phyloP scores from a whole-genome alignment of 1,140 invertebrate genomes.

The Psilanteris sp. region DNA sequence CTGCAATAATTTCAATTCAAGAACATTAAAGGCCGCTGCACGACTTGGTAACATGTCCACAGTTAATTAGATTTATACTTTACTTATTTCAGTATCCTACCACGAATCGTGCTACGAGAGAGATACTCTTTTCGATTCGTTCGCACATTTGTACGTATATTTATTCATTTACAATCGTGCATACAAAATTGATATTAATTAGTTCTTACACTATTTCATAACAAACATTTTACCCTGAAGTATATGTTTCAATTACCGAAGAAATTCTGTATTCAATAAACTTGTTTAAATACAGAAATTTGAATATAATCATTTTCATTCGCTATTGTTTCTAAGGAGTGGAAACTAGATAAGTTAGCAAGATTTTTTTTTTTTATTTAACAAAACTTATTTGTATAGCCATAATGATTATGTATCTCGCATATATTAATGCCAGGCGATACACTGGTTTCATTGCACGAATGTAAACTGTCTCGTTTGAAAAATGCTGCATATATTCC shows the following conservation, averaged over 20 bases:
- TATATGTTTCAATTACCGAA: no score
- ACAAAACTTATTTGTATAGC: slow-evolving; percentile 25
- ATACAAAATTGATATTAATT: slow-evolving; percentile 59
- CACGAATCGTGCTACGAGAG: slow-evolving; percentile 32
- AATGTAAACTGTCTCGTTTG: slow-evolving; percentile 45
- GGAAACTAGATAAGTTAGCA: no score
- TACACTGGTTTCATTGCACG: slow-evolving; percentile 39
- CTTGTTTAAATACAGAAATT: no score
- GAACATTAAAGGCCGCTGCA: slow-evolving; percentile 57
- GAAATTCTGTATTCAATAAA: no score
- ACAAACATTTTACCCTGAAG: no score
- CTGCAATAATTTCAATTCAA: slow-evolving; percentile 78
- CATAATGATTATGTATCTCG: slow-evolving; percentile 42
- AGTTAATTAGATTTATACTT: slow-evolving; percentile 73
- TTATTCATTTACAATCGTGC: slow-evolving; percentile 47
- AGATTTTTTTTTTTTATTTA: no score
- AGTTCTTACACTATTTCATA: slow-evolving; percentile 9
- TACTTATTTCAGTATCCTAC: slow-evolving; percentile 57
- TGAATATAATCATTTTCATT: no score
- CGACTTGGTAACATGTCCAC: slow-evolving; percentile 56
- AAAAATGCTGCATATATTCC: slow-evolving; percentile 53
- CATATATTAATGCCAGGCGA: slow-evolving; percentile 45
- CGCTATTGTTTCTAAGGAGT: no score
- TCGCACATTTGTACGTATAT: slow-evolving; percentile 39
- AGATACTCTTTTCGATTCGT: slow-evolving; percentile 17